Evolutionary conservation across 2,797 vertebrate genomes (phyloP), one percentile per base, ranked within the genome.

Genomic region (Syngnathus rostellatus): DNA sequence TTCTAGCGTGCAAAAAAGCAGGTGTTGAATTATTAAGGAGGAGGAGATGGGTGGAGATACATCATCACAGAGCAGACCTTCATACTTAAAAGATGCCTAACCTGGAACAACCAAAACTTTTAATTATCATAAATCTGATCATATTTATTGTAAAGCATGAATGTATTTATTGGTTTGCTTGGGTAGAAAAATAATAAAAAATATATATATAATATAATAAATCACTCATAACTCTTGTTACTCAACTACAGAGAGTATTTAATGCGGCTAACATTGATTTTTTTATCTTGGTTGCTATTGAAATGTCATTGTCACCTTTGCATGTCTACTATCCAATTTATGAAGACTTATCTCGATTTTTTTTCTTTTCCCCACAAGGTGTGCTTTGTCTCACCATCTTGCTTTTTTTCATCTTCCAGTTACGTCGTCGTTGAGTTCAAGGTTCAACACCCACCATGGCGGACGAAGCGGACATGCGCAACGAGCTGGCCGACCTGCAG

Each of bases 401-500:
- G 8, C 31, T 31, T 31, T 57, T 12, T 17, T 67, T 70, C 8
- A 45, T n/a, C 31, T 19, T 14, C 8, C 75, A 85, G 83, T 55
- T 2, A 68, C 74, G 69, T 58, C 60, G 12, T 67, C 81, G 75
- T 81, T 70, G 66, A 83, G 66, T 68, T 79, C 83, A 81, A 77
- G 81, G 81, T 76, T 79, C 77, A 81, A 69, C 85, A 78, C 69
- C 82, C 74, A 65, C 79, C 81, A 99, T 99, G 97, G 97, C 94
- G 1, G 95, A 99, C 64, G 96, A 99, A 14, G 87, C 94, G 0
- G 96, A 99, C 79, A 99, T 99, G 97, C 96, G 97, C 89, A 99
- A 96, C 87, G 97, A 99, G 88, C 87, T 99, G 88, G 89, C 95
- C 23, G 95, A 98, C 88, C 95, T 99, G 94, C 97, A 99, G 89